phyloP scores from a whole-genome alignment of 2,797 vertebrate species.

The Poeciliopsis turneri region DNA sequence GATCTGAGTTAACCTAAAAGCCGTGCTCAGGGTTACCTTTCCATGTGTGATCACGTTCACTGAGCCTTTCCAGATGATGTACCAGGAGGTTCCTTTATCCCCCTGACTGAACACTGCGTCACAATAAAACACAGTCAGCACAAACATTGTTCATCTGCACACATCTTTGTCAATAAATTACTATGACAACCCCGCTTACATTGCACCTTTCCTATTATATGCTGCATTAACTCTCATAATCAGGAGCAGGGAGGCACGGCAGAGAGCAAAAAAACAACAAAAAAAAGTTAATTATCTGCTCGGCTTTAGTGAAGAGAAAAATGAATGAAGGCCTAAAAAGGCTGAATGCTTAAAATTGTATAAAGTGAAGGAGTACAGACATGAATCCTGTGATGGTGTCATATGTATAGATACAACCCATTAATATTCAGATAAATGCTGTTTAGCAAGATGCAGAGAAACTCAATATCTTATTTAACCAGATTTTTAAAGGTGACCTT shows the following conservation, averaged over 20 bases:
- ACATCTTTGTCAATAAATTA: slow-evolving; percentile 10
- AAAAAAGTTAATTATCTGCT: background rate
- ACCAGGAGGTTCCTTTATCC: slow-evolving; percentile 97
- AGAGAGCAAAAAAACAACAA: background rate
- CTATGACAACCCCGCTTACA: slow-evolving; percentile 1
- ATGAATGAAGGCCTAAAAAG: slow-evolving; percentile 2
- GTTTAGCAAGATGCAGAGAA: too few species aligned
- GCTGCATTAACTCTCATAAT: slow-evolving; percentile 18
- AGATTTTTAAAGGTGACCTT: too few species aligned
- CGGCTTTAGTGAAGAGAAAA: slow-evolving; percentile 3
- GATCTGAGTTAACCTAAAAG: background rate
- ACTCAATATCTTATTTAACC: too few species aligned
- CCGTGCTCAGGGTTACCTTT: slow-evolving; percentile 80
- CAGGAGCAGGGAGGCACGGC: background rate
- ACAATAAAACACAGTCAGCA: slow-evolving; percentile 24
- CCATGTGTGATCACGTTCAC: slow-evolving; percentile 97
- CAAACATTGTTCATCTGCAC: background rate
- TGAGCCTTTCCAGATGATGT: slow-evolving; percentile 98
- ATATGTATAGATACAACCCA: background rate
- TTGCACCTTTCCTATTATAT: background rate
- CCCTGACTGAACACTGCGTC: slow-evolving; percentile 94
- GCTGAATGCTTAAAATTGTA: background rate
- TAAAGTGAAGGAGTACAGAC: background rate
- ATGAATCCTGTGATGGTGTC: background rate
- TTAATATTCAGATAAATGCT: too few species aligned